phyloP scores from a whole-genome alignment of 1,140 invertebrate genomes.

The Drosophila hydei region DNA sequence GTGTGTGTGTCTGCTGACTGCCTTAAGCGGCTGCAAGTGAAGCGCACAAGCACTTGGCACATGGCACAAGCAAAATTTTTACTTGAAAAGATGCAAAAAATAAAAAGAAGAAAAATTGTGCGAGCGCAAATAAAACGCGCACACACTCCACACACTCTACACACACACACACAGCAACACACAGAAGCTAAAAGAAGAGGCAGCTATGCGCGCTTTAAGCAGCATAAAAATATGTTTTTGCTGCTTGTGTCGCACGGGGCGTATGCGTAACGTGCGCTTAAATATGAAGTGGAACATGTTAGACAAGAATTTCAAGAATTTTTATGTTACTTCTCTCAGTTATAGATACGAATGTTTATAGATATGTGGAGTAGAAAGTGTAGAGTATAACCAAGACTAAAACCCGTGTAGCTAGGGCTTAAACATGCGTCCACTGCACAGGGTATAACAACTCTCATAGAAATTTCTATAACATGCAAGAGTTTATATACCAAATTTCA shows the following conservation, averaged over 20 bases:
- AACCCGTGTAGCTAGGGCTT: too few relatives aligned
- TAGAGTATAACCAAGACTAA: too few relatives aligned
- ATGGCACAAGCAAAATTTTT: slow-evolving; percentile 18
- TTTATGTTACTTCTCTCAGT: not conserved
- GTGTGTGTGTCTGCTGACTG: slow-evolving; percentile 36
- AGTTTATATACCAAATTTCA: too few relatives aligned
- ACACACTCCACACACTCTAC: not conserved
- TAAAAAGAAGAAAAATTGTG: not conserved
- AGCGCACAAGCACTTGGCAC: slow-evolving; percentile 28
- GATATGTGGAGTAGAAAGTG: too few relatives aligned
- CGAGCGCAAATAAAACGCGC: slow-evolving; percentile 10
- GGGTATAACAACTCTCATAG: too few relatives aligned
- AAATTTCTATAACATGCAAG: too few relatives aligned
- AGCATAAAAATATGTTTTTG: not conserved
- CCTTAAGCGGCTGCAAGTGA: slow-evolving; percentile 63
- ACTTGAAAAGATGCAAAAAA: slow-evolving; percentile 10
- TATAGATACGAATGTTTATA: not conserved
- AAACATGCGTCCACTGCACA: too few relatives aligned
- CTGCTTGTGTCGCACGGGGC: not conserved
- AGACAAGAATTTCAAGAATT: not conserved
- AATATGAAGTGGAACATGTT: not conserved
- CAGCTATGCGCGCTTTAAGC: slow-evolving; percentile 8
- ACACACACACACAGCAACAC: not conserved
- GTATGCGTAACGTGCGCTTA: slow-evolving; percentile 4
- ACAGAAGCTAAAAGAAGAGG: not conserved